Evolutionary conservation across 2,888 invertebrate species (phyloP), one percentile per base, ranked within the genome.

Genomic region (Lagria hirta): DNA sequence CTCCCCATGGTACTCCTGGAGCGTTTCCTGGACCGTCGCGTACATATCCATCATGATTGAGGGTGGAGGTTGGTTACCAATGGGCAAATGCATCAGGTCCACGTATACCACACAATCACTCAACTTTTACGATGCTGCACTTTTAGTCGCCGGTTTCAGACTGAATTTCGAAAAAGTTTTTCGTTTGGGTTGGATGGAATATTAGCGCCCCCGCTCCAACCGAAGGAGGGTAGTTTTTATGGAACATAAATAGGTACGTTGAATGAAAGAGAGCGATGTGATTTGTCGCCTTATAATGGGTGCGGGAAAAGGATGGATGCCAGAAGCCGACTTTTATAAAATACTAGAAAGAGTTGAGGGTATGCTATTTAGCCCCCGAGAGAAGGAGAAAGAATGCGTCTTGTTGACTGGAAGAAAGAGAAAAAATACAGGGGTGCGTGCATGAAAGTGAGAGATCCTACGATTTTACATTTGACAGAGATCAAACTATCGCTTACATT

Each of bases 1-100:
- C 68, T 92, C 90, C n/a, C 94, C 94, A 64, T 93, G 92, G 66
- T 87, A 91, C 65, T 91, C 90, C 71, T 87, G 83, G 55, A 89
- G 80, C 63, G 86, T 83, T 62, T 89, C 88, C 67, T 86, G 83
- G 58, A 88, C 77, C 58, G 82, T 81, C 54, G 81, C 76, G 71
- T 83, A 86, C 73, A 84, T 82, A 61, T 88, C 88, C 70, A 84
- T 81, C 77, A 83, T 84, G 78, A 60, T 79, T 17, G 32, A 18
- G 3, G 13, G 29, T 7, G 13, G 35, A n/a, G 4, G 16, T 10
- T 27, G 21, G 14, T 12, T 10, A 24, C 16, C 14, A 29, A 37
- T 38, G 69, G 83, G 82, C 48, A 84, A 73, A 81, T 83, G 84
- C 84, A 84, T 84, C n/a, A n/a, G n/a, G n/a, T n/a, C n/a, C n/a